Evolutionary conservation across 2,113 vertebrate genomes (phyloP).

Genomic region (Sapajus apella): DNA sequence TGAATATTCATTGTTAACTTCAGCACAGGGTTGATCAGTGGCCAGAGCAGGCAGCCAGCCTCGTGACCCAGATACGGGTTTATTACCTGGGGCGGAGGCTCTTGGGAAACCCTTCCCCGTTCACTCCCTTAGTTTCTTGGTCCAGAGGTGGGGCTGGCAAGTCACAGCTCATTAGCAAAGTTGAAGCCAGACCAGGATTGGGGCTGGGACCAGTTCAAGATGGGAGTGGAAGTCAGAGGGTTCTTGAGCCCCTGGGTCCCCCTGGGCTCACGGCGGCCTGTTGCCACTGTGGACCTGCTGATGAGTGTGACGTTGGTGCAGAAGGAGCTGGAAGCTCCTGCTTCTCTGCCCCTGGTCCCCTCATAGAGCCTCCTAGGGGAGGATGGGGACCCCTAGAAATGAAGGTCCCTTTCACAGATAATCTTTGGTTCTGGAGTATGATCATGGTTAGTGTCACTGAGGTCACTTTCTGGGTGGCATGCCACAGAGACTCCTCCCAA

Average conservation of each 20-base stretch:
- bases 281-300: rapidly evolving
- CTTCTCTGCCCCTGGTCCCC: no score
- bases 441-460: rapidly evolving
- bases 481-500: background rate
- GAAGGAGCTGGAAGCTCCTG: background rate
- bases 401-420: background rate
- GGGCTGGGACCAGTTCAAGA: rapidly evolving
- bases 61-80: constrained; percentile 52
- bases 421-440: background rate
- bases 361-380: background rate
- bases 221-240: background rate
- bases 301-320: rapidly evolving
- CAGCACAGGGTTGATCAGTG: background rate
- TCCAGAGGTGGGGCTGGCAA: background rate
- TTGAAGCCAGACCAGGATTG: rapidly evolving
- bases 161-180: background rate
- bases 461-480: background rate
- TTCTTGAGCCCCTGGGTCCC: background rate
- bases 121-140: background rate
- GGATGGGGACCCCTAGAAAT: no score
- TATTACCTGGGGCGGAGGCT: background rate
- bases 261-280: background rate
- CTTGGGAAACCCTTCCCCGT: background rate
- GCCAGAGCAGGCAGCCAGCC: background rate
- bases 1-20: constrained; percentile 53